Evolutionary conservation across 2,888 invertebrate species (phyloP), one percentile per base, ranked within the genome.

Genomic region (Myopa testacea): DNA sequence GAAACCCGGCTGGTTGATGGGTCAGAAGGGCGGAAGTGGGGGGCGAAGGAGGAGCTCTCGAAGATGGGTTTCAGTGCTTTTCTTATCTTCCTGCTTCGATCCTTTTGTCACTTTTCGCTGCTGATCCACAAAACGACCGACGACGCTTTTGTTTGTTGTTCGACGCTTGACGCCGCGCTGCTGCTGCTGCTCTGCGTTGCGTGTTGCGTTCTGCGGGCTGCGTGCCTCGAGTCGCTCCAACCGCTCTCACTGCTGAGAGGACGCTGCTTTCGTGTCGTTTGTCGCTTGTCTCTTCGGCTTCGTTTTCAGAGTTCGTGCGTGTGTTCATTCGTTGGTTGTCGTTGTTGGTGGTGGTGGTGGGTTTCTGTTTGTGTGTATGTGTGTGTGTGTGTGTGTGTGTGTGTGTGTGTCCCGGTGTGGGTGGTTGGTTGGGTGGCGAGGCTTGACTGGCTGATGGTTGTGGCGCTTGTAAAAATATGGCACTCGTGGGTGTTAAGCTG

Each of bases 401-500:
- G 26, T 26, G 26, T 26, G 26, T 1, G 26, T 26, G 2, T 26
- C 2, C 26, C 26, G 26, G 26, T 26, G 68, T 45, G 67, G 4
- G 34, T 60, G 69, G 37, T 73, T 5, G 45, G 62, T 26, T 12
- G 37, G 52, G 26, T 16, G 50, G 73, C 14, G 60, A 8, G n/a
- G 63, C n/a, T n/a, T 58, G 60, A 65, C 1, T 62, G 12, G 40
- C 55, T 19, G 67, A 40, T 37, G 45, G 12, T 77, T 26, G 10
- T 16, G 62, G 58, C 78, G 67, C 75, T 82, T 81, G 81, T 71
- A 62, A 83, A 85, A 85, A 85, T 86, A 86, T 85, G 86, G 84
- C 85, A 85, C 86, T 85, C 86, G 85, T 84, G 87, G 84, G 87
- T 87, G 87, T 87, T 87, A 87, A 87, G 87, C 87, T 86, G 87